Base-by-base conservation (phyloP, 2,797 vertebrate genomes). In the Oreonectes daqikongensis region DNA sequence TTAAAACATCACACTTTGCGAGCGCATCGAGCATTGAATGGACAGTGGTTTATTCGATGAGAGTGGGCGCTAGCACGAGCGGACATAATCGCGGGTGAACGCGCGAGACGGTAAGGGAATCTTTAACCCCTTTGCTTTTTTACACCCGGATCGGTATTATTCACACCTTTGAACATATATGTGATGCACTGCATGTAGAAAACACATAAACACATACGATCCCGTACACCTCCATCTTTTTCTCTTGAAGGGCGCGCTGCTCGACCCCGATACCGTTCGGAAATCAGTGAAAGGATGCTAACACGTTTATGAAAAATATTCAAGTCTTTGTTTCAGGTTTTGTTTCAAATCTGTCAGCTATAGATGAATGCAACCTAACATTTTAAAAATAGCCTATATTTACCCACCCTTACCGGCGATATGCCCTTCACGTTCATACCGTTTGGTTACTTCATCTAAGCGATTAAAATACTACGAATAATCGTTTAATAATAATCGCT, bases 211-310 rank as follows among this genome's bases (percentile, higher is more conserved):
- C 12, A 28, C 28, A 5, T 38, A 10, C 9, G 14, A 38, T 60
- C 18, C 67, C n/a, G n/a, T n/a, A n/a, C n/a, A n/a, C n/a, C n/a
- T n/a, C n/a, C n/a, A n/a, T n/a, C n/a, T 69, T 72, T 40, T 53
- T 61, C 18, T 8, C 20, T 83, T 91, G 91, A 93, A 93, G 91
- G 92, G 89, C 92, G 91, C 88, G 68, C 55, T 40, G 75, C 10
- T 72, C 87, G 86, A 87, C 86, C 87, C 88, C 87, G 85, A 78
- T 79, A 57, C 68, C 26, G 80, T 79, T 89, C 84, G 80, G 84
- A 87, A 88, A 82, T 78, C 70, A 42, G 52, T 3, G 24, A 59
- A 79, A 20, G 32, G 15, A 38, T 38, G 65, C 10, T 5, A 52
- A 10, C 35, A 55, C 22, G 18, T 30, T 18, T 11, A 40, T 10